Evolutionary conservation across 1,140 invertebrate genomes (phyloP).

Genomic region (Drosophila busckii): DNA sequence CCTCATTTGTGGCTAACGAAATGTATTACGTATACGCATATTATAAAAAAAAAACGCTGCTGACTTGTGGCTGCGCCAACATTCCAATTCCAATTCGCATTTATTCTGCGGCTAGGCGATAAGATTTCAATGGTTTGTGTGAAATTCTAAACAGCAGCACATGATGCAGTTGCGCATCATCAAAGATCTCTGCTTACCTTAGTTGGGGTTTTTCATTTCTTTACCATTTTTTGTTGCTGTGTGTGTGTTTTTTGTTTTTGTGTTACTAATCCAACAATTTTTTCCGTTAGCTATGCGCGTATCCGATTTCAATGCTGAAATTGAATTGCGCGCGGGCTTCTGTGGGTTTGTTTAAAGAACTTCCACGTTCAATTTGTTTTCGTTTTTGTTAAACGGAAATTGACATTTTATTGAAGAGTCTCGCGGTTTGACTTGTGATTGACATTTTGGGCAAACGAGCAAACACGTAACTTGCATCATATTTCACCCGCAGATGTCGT

Average conservation of each 20-base stretch:
- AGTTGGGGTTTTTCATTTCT: too few species aligned
- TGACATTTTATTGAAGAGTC: slow-evolving; percentile 54
- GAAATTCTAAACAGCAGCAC: slow-evolving; percentile 51
- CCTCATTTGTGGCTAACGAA: slow-evolving; percentile 34
- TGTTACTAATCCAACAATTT: slow-evolving; percentile 15
- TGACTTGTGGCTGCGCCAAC: slow-evolving; percentile 46
- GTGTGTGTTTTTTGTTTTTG: slow-evolving; percentile 10
- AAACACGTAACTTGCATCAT: slow-evolving; percentile 46
- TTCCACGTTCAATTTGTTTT: slow-evolving; percentile 16
- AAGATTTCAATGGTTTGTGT: too few species aligned
- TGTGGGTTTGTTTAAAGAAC: slow-evolving; percentile 17
- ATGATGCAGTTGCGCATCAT: too few species aligned
- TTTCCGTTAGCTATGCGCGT: slow-evolving; percentile 10
- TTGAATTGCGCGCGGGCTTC: slow-evolving; percentile 55
- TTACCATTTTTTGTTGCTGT: too few species aligned
- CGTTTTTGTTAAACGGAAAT: slow-evolving; percentile 52
- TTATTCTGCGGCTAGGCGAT: too few species aligned
- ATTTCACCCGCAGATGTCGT: slow-evolving; percentile 37
- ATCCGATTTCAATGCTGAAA: slow-evolving; percentile 68
- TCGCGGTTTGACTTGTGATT: slow-evolving; percentile 69
- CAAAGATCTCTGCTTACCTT: slow-evolving; percentile 16
- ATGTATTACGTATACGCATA: slow-evolving; percentile 11
- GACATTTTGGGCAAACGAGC: slow-evolving; percentile 49
- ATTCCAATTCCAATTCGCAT: slow-evolving; percentile 53
- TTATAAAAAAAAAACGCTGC: not conserved